phyloP scores from a whole-genome alignment of 2,888 invertebrate genomes.

The Galerucella nymphaeae region DNA sequence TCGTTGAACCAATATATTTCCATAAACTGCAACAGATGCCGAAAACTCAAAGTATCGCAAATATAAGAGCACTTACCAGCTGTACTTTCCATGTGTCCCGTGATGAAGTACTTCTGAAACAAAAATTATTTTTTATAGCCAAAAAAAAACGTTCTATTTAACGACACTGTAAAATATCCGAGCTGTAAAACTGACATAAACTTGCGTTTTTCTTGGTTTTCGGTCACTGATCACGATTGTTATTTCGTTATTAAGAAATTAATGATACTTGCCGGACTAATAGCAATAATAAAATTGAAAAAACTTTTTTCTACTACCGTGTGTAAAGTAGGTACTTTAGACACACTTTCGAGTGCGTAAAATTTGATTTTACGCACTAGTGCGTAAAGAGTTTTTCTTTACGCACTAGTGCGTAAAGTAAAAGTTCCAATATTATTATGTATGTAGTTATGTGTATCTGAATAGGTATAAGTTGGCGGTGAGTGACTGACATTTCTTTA shows the following conservation, averaged over 20 bases:
- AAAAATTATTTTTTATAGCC: conserved; percentile 23
- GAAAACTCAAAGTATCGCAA: conserved; percentile 12
- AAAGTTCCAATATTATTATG: no score
- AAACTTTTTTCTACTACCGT: no score
- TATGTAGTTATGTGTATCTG: no score
- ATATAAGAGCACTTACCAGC: conserved; percentile 26
- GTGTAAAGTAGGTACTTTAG: no score
- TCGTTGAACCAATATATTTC: conserved; percentile 11
- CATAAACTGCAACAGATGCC: conserved; percentile 22
- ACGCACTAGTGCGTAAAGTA: no score
- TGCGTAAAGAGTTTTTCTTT: no score
- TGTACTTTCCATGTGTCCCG: conserved; percentile 17
- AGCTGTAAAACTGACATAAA: conserved; percentile 22
- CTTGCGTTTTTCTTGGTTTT: conserved; percentile 20
- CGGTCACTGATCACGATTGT: conserved; percentile 24
- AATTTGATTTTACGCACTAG: no score
- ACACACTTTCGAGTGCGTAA: no score
- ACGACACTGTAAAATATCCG: conserved; percentile 24
- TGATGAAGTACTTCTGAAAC: conserved; percentile 22
- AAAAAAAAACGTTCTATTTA: conserved; percentile 14
- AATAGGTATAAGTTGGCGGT: no score
- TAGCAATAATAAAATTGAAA: no score
- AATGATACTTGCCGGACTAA: conserved; percentile 1
- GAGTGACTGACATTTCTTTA: no score
- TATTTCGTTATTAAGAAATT: conserved; percentile 23